phyloP scores from a whole-genome alignment of 2,888 invertebrate species.

The Polydrusus tereticollis region DNA sequence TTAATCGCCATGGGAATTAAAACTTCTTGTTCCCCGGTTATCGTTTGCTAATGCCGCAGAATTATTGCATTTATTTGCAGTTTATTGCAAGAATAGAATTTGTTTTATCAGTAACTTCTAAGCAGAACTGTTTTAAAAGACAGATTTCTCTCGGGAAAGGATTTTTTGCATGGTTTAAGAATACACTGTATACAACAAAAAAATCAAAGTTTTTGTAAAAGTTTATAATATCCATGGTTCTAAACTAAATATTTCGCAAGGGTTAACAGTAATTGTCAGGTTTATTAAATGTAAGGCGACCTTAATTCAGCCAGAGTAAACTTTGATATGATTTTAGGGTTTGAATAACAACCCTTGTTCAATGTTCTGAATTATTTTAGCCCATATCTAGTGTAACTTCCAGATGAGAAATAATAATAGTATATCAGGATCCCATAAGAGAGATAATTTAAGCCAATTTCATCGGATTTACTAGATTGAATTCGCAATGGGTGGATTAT shows the following conservation, averaged over 20 bases:
- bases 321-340: constrained; percentile 24
- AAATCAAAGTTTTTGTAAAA: background rate
- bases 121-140: too few relatives aligned
- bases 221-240: background rate
- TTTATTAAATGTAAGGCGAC: constrained; percentile 22
- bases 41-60: too few relatives aligned
- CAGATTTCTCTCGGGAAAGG: too few relatives aligned
- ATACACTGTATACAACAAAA: background rate
- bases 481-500: constrained; percentile 30
- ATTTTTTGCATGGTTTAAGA: too few relatives aligned
- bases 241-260: constrained; percentile 8
- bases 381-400: constrained; percentile 32
- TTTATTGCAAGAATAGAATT: too few relatives aligned
- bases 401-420: constrained; percentile 34
- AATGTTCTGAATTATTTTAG: constrained; percentile 27
- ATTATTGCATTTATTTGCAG: too few relatives aligned
- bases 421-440: constrained; percentile 28
- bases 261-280: constrained; percentile 19
- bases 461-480: constrained; percentile 28
- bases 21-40: too few relatives aligned
- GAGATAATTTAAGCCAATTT: constrained; percentile 37
- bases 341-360: constrained; percentile 30
- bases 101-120: too few relatives aligned
- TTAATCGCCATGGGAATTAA: too few relatives aligned
- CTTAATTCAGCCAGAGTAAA: constrained; percentile 20